Conservation (phyloP, 2,888 invertebrate genomes). For the Pristionchus mayeri region DNA sequence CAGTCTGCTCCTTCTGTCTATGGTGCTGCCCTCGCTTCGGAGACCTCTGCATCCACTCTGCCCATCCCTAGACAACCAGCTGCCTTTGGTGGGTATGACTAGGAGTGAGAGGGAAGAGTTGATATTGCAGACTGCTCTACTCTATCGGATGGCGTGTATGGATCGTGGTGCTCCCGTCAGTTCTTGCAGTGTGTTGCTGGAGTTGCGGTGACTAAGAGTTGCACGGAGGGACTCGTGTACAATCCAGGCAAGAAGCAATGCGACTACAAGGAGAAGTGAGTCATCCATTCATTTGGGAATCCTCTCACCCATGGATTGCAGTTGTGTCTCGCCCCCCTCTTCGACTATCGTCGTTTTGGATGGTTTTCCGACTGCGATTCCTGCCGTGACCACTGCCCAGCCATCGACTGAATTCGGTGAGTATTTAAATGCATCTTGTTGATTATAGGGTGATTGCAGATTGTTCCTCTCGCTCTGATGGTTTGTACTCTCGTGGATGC, state of each 20-base stretch:
- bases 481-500: not conserved
- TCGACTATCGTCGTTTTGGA: not conserved
- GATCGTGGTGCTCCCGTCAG: not conserved
- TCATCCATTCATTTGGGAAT: not conserved
- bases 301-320: not conserved
- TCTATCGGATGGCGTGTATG: constrained; percentile 15
- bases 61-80: constrained; percentile 7
- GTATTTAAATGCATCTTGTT: not conserved
- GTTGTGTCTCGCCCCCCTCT: not conserved
- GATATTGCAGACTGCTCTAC: constrained; percentile 5
- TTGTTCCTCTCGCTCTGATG: constrained; percentile 29
- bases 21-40: not conserved
- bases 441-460: not conserved
- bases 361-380: not conserved
- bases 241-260: not conserved
- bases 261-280: constrained; percentile 13
- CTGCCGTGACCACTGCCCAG: not conserved
- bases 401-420: not conserved
- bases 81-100: not conserved
- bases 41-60: not conserved
- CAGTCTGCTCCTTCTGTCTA: not conserved
- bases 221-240: constrained; percentile 30
- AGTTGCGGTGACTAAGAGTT: not conserved
- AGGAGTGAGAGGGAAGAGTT: not conserved
- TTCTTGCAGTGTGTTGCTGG: constrained; percentile 26